Evolutionary conservation across 2,888 invertebrate species (phyloP), one percentile per base, ranked within the genome.

Genomic region (Lamellibrachia satsuma): DNA sequence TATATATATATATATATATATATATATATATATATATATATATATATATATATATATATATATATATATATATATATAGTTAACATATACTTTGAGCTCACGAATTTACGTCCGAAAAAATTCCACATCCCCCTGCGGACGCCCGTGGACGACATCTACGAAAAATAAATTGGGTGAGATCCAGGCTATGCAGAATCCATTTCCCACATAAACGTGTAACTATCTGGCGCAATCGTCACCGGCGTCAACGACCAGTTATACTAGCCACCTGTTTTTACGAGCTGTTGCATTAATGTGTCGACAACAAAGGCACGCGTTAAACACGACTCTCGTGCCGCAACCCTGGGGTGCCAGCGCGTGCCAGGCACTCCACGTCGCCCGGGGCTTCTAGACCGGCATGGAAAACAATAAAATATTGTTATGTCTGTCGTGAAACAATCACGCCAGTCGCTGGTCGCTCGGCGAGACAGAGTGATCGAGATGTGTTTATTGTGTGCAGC

Each of bases 391-490:
- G 75, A 1, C 75, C 75, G 15, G 15, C 22, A 75, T 75, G 75
- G 75, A 6, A 75, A 75, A 75, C 75, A 75, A 75, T 75, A 75
- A 75, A 75, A 75, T 75, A 75, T 75, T 75, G 75, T 15, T 75
- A 75, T 75, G 75, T 75, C 75, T 75, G 75, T 75, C 75, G 75
- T 75, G 75, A 75, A 75, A 75, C 75, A 75, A 75, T 75, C 3
- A 1, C 6, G 75, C 22, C 75, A 75, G 4, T 22, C 75, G 75
- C 22, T 6, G 15, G 22, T 4, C n/a, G 75, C 22, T 75, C 75
- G 22, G 15, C n/a, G 22, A 6, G 15, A 22, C 75, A 75, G 75
- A 75, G 75, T n/a, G 15, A n/a, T 75, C n/a, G 39, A 75, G 15
- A n/a, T 11, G 3, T 75, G 75, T 15, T 15, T 15, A 15, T 22